phyloP scores from a whole-genome alignment of 1,140 invertebrate species.

The Papilio glaucus region DNA sequence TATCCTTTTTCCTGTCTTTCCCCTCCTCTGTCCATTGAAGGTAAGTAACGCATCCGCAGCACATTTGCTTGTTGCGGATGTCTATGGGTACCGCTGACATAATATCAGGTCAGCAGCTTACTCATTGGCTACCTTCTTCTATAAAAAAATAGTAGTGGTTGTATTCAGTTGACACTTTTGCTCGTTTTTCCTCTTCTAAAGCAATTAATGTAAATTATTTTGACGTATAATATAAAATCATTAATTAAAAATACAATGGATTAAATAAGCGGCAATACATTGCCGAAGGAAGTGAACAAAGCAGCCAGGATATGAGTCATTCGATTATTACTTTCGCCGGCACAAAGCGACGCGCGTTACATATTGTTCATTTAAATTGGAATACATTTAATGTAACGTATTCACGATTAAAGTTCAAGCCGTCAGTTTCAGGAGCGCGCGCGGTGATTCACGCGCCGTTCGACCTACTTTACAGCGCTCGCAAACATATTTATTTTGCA shows the following conservation, averaged over 20 bases:
- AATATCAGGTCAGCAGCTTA: no score
- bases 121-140: no score
- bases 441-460: conserved; percentile 5
- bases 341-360: background rate
- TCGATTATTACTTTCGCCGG: background rate
- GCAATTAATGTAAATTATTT: no score
- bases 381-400: background rate
- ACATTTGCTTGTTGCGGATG: no score
- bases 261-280: background rate
- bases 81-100: no score
- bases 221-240: no score
- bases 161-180: no score
- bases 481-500: conserved; percentile 16
- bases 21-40: no score
- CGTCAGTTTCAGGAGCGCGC: background rate
- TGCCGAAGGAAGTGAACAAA: background rate
- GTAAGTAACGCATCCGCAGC: no score
- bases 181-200: no score
- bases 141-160: no score
- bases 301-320: conserved; percentile 1
- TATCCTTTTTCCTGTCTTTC: no score
- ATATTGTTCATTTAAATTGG: conserved; percentile 13
- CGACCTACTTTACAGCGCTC: conserved; percentile 8
- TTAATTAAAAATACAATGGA: background rate
- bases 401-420: conserved; percentile 4